Evolutionary conservation across 2,113 vertebrate species (phyloP).

Genomic region (Xenopus borealis): DNA sequence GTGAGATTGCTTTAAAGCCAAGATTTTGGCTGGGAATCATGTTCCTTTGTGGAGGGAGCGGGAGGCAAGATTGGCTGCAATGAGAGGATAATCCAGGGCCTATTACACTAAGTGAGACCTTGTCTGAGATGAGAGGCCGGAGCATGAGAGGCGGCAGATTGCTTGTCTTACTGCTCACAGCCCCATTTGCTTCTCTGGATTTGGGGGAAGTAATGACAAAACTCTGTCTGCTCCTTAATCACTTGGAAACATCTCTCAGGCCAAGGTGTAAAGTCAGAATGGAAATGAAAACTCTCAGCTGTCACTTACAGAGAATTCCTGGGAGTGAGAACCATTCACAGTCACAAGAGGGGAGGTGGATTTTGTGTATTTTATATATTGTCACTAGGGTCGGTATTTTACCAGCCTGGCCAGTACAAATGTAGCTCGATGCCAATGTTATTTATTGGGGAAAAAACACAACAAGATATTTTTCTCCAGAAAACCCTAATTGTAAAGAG

Average conservation of each 20-base stretch:
- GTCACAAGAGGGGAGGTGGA: too few relatives aligned
- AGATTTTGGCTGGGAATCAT: not conserved
- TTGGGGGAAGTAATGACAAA: not conserved
- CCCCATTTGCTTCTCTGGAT: not conserved
- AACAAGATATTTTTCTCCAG: too few relatives aligned
- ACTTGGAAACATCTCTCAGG: not conserved
- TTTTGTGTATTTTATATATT: too few relatives aligned
- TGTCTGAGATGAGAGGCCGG: not conserved
- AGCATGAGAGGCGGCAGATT: not conserved
- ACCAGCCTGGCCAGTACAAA: too few relatives aligned
- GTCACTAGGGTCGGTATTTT: too few relatives aligned
- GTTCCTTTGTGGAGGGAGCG: not conserved
- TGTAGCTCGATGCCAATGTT: too few relatives aligned
- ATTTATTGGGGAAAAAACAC: too few relatives aligned
- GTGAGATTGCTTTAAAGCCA: constrained; percentile 4
- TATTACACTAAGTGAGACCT: not conserved
- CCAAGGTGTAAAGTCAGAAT: not conserved
- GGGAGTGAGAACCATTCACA: too few relatives aligned
- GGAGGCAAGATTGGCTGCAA: not conserved
- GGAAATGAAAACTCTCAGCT: not conserved
- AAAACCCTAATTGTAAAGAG: too few relatives aligned
- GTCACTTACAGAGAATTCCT: not conserved
- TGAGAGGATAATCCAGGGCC: constrained; percentile 2
- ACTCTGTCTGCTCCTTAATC: not conserved
- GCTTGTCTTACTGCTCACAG: not conserved